Base-by-base conservation (phyloP, 2,113 vertebrate species). In the Nymphicus hollandicus region DNA sequence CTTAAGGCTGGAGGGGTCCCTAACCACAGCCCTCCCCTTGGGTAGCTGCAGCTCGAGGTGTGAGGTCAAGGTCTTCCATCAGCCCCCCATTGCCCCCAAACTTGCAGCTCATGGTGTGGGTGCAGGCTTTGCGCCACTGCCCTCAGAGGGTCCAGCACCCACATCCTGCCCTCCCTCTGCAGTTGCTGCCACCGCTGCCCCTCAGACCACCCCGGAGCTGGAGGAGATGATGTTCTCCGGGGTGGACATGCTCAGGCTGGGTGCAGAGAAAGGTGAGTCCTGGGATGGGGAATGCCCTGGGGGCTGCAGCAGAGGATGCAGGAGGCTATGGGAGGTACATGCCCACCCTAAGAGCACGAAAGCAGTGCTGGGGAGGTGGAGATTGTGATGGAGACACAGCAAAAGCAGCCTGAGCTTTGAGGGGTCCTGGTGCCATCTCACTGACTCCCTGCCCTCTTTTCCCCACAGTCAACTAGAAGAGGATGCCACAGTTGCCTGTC, bases 211-310 rank as follows among this genome's bases (percentile, higher is more conserved):
- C 46, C 41, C 52, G 23, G 98, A 98, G 6, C 8, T 49, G 0
- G 98, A 98, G 49, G 97, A 98, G 6, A 74, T 35, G 11, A 86
- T 73, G 28, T 97, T 74, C 50, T 98, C 98, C 0, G 97, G 98
- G 41, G 81, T 96, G 63, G 97, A 96, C 0, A 1, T 93, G 63
- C 69, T 63, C 12, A 97, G 90, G 83, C 49, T 76, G 88, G 87
- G 52, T 0, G 0, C 55, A 0, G 7, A 47, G 19, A 91, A 64
- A 97, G 60, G 98, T 96, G 70, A 96, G 60, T 27, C 18, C 33
- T 6, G 28, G 61, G 63, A 29, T 49, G 37, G 13, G 11, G 46
- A 23, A 46, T 81, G 49, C 11, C 35, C 55, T 29, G 25, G 23
- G 35, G 29, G 35, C 50, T 49, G 53, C 29, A 37, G 55, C 27